phyloP scores from a whole-genome alignment of 2,888 invertebrate species.

The Agrenia bidenticulata region DNA sequence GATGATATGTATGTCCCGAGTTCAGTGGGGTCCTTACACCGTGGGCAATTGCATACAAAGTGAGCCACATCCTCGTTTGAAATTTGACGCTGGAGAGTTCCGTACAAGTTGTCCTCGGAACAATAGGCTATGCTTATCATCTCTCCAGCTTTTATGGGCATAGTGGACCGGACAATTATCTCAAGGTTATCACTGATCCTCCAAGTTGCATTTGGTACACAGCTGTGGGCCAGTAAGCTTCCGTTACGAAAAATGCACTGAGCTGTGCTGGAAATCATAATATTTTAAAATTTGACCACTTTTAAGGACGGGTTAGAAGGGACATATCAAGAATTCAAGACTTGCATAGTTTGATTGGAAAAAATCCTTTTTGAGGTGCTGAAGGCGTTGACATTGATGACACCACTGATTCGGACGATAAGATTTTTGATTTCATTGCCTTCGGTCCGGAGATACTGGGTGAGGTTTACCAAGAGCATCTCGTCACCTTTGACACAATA shows the following conservation, averaged over 20 bases:
- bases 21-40: conserved; percentile 45
- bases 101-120: conserved; percentile 36
- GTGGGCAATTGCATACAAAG: conserved; percentile 38
- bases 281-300: not conserved
- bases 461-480: conserved; percentile 39
- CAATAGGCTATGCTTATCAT: conserved; percentile 43
- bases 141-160: conserved; percentile 38
- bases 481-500: conserved; percentile 42
- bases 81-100: conserved; percentile 45
- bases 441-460: conserved; percentile 30
- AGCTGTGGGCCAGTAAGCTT: conserved; percentile 38
- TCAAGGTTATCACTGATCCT: conserved; percentile 26
- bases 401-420: conserved; percentile 37
- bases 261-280: conserved; percentile 25
- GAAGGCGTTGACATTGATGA: conserved; percentile 46
- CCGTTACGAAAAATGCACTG: conserved; percentile 37
- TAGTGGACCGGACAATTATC: conserved; percentile 31
- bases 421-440: conserved; percentile 25
- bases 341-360: not conserved
- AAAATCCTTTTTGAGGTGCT: conserved; percentile 21
- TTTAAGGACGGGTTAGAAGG: too few relatives aligned
- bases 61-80: conserved; percentile 46
- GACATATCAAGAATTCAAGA: too few relatives aligned
- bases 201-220: conserved; percentile 45
- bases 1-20: conserved; percentile 37